Base-by-base conservation (phyloP, 2,797 vertebrate genomes). In the Rhynchotus rufescens region DNA sequence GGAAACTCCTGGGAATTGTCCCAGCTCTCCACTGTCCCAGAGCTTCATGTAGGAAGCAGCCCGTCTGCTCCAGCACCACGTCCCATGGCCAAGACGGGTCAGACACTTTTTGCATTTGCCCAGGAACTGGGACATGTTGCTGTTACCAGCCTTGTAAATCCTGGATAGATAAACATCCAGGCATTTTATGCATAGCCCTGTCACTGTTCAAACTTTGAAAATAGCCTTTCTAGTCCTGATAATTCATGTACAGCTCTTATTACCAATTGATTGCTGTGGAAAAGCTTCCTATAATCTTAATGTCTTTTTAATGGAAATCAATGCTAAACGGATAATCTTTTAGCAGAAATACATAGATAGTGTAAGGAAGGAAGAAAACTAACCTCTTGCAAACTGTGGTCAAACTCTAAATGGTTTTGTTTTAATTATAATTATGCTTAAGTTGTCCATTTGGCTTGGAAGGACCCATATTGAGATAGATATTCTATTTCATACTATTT, bases 261-360 rank as follows among this genome's bases (percentile, higher is more conserved):
- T 22, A 61, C 52, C 3, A 1, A 86, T n/a, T 67, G 52, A 52
- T 20, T 47, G 73, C 40, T 38, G 42, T 32, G 66, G 22, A 81
- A 76, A 61, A 17, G 4, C 40, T 72, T 80, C 49, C 62, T 59
- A 38, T n/a, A 17, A 5, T 16, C 71, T n/a, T 79, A 73, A 80
- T 52, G 42, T 73, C 26, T 52, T 91, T 92, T 81, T 82, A 88
- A 49, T 90, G 61, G 71, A 61, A 84, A 47, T 84, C 89, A 76
- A 71, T 91, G 56, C 67, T 94, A 88, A 93, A 81, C 23, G 62
- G 4, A 2, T 66, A 75, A 64, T 0, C 8, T 54, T 67, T 84
- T 52, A 81, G 26, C 60, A 89, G 49, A 79, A 90, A 74, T 34
- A 12, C 15, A 71, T 60, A 67, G 85, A 42, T 47, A 40, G 4